Evolutionary conservation across 2,888 invertebrate species (phyloP).

Genomic region (Cancer borealis): DNA sequence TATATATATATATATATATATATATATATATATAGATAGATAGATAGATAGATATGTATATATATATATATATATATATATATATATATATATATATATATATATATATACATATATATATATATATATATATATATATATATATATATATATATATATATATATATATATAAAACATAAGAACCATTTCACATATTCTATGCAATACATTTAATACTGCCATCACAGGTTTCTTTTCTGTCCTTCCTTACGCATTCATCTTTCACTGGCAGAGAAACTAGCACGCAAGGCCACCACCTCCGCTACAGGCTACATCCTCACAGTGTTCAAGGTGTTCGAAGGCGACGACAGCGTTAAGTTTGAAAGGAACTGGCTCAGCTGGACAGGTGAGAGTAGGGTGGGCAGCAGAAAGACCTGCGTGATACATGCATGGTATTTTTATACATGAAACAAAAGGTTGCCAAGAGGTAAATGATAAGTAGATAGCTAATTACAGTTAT

Average conservation of each 20-base stretch:
- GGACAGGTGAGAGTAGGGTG: constrained; percentile 84
- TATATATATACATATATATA: too few relatives aligned
- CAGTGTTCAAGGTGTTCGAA: constrained; percentile 96
- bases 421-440: background rate
- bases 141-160: constrained; percentile 20
- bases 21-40: too few relatives aligned
- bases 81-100: too few relatives aligned
- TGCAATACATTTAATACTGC: background rate
- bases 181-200: background rate
- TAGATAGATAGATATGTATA: too few relatives aligned
- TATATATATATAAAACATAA: background rate
- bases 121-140: constrained; percentile 20
- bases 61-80: too few relatives aligned
- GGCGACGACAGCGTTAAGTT: constrained; percentile 95
- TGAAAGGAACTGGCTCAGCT: constrained; percentile 96
- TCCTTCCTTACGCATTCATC: background rate
- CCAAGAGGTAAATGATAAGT: background rate
- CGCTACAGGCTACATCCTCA: constrained; percentile 93
- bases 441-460: background rate
- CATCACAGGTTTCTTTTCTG: background rate
- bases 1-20: too few relatives aligned
- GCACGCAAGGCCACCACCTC: constrained; percentile 86
- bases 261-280: constrained; percentile 69
- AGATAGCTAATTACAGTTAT: background rate
- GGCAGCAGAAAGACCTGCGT: too few relatives aligned